These are phyloP conservation scores for Hydrochoerus hydrochaeris DNA, from an alignment of 2,113 vertebrate genomes.

Conservation along the genomic window DNA sequence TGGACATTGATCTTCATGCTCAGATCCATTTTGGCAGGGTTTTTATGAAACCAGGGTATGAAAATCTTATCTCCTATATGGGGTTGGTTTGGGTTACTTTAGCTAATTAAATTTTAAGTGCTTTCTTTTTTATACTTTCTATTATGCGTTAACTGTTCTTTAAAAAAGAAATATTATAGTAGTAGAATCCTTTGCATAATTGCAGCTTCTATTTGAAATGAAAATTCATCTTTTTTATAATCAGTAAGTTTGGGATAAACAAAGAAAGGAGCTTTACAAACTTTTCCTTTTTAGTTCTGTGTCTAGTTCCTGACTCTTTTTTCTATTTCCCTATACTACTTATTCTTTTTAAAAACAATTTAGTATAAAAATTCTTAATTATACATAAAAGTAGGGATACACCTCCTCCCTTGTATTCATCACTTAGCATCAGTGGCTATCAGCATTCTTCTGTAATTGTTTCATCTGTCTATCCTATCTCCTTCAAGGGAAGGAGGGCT, in stretches of 20 bases:
- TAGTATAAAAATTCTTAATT: conserved; percentile 52
- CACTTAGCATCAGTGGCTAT: not conserved
- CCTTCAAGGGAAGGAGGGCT: not conserved
- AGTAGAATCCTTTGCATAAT: conserved; percentile 44
- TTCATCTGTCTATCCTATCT: not conserved
- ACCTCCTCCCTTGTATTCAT: not conserved
- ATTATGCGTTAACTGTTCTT: conserved; percentile 44
- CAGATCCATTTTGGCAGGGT: conserved; percentile 99
- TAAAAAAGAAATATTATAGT: conserved; percentile 43
- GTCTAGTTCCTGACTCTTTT: conserved; percentile 16
- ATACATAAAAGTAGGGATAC: not conserved
- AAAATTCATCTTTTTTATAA: conserved; percentile 58
- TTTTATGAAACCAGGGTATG: conserved; percentile 99
- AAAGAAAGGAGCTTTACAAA: conserved; percentile 63
- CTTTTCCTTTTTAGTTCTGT: conserved; percentile 36
- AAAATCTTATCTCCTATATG: conserved; percentile 55
- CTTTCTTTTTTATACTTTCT: conserved; percentile 52
- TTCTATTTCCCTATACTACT: not conserved
- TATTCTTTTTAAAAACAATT: conserved; percentile 30
- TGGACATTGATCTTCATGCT: conserved; percentile 99
- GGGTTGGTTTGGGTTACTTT: conserved; percentile 56
- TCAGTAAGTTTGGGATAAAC: conserved; percentile 52
- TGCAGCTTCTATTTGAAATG: conserved; percentile 57
- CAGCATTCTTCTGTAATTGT: conserved; percentile 12
- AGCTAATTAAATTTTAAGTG: conserved; percentile 56